Conservation (phyloP, 2,113 vertebrate species). For the Cairina moschata region DNA sequence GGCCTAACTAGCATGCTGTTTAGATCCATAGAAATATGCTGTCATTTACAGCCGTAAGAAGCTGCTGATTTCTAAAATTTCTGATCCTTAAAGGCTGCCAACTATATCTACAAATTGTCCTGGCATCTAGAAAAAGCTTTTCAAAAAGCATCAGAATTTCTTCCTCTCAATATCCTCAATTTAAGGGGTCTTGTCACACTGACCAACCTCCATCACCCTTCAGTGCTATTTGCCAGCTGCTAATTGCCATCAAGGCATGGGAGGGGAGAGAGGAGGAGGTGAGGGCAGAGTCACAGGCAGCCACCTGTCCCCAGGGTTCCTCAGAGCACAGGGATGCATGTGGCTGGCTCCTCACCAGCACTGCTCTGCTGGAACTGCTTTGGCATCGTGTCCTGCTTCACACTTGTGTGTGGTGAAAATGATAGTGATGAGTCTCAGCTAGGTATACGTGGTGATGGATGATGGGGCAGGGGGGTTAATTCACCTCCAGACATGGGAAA, state of each 20-base stretch:
- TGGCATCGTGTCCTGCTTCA: neutral
- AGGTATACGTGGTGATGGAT: neutral
- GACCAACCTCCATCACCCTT: neutral
- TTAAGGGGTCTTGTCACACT: neutral
- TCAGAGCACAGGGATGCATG: neutral
- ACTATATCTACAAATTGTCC: neutral
- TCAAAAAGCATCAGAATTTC: neutral
- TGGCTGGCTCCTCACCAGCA: neutral
- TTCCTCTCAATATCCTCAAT: neutral
- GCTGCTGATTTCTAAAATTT: neutral
- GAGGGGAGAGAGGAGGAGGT: neutral
- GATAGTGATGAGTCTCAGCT: neutral
- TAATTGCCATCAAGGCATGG: neutral
- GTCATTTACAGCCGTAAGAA: neutral
- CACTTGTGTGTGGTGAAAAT: neutral
- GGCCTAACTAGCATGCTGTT: neutral
- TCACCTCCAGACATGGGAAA: neutral
- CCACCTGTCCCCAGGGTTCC: neutral
- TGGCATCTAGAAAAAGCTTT: neutral
- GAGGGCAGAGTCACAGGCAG: neutral
- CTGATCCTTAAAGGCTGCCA: neutral
- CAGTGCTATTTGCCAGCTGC: neutral
- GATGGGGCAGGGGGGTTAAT: neutral
- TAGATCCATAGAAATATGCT: neutral
- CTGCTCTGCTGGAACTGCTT: neutral